Conservation (phyloP, 2,888 invertebrate species). For the Drosophila pegasa region DNA sequence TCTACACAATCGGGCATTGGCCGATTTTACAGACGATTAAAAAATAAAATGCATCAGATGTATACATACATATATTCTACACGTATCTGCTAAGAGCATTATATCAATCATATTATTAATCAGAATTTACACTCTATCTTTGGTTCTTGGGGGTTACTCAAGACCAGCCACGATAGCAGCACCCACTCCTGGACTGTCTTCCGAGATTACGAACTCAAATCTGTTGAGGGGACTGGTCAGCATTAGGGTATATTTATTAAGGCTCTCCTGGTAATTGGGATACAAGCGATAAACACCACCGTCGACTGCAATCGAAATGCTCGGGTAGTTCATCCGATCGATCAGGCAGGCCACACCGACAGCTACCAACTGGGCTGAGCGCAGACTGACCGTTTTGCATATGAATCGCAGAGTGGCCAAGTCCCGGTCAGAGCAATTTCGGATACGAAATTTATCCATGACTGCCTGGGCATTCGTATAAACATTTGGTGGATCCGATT, state of each 20-base stretch:
- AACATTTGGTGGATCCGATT: slow-evolving; percentile 92
- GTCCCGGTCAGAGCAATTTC: slow-evolving; percentile 91
- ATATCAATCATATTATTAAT: too few relatives aligned
- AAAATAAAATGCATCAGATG: too few relatives aligned
- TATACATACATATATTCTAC: too few relatives aligned
- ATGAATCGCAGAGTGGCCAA: slow-evolving; percentile 94
- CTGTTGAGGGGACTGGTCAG: slow-evolving; percentile 31
- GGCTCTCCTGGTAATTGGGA: slow-evolving; percentile 41
- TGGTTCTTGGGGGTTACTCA: too few relatives aligned
- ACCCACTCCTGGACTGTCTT: slow-evolving; percentile 70
- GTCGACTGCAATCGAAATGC: slow-evolving; percentile 52
- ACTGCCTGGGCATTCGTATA: slow-evolving; percentile 92
- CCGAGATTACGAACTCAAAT: slow-evolving; percentile 47
- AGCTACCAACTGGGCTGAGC: slow-evolving; percentile 96
- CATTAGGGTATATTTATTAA: slow-evolving; percentile 23
- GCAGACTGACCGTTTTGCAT: slow-evolving; percentile 93
- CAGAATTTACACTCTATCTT: too few relatives aligned
- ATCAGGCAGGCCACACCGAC: slow-evolving; percentile 89
- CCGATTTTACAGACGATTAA: too few relatives aligned
- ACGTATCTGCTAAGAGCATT: too few relatives aligned
- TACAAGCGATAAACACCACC: slow-evolving; percentile 65
- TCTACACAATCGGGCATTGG: too few relatives aligned
- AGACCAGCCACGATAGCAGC: slow-evolving; percentile 84
- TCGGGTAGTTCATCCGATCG: slow-evolving; percentile 47
- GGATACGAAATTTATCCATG: slow-evolving; percentile 89